These are phyloP conservation scores for Pangasius macronema DNA, from an alignment of 2,797 vertebrate species.

Conservation along the genomic window DNA sequence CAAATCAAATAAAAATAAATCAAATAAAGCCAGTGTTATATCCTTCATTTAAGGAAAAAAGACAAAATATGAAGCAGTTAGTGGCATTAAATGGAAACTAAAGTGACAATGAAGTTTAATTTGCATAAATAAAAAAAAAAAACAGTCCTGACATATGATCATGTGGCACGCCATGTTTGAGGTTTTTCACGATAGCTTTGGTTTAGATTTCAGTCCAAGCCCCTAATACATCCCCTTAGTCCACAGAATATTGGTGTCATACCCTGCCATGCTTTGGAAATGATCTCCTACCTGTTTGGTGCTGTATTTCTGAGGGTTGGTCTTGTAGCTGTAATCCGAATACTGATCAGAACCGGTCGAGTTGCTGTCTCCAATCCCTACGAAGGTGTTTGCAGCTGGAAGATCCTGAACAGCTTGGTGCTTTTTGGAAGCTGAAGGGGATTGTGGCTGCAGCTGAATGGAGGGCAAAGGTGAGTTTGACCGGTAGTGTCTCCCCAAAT, in stretches of 20 bases:
- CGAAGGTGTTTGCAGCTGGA: conserved; percentile 97
- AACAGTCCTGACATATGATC: conserved; percentile 9
- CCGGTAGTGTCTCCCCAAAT: conserved; percentile 95
- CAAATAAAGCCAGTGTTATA: conserved; percentile 52
- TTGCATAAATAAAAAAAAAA: conserved; percentile 38
- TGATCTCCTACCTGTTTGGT: conserved; percentile 99
- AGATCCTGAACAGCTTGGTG: conserved; percentile 99
- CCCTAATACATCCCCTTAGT: conserved; percentile 88
- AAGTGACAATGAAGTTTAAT: conserved; percentile 27
- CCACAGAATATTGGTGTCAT: conserved; percentile 84
- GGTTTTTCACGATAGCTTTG: conserved; percentile 69
- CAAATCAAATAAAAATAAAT: conserved; percentile 55
- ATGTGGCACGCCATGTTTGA: conserved; percentile 23
- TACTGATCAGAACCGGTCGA: conserved; percentile 99
- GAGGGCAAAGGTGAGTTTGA: conserved; percentile 96
- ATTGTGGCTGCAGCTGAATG: conserved; percentile 96
- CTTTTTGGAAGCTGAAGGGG: conserved; percentile 97
- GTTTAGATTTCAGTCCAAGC: conserved; percentile 64
- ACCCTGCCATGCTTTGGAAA: conserved; percentile 81
- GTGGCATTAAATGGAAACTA: conserved; percentile 21
- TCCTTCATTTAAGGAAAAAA: conserved; percentile 63
- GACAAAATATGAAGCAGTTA: conserved; percentile 38
- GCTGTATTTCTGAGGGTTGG: conserved; percentile 98
- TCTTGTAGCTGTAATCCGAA: conserved; percentile 99
- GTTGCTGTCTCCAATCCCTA: conserved; percentile 97